Evolutionary conservation across 2,797 vertebrate species (phyloP).

Genomic region (Myoxocephalus aenaeus): DNA sequence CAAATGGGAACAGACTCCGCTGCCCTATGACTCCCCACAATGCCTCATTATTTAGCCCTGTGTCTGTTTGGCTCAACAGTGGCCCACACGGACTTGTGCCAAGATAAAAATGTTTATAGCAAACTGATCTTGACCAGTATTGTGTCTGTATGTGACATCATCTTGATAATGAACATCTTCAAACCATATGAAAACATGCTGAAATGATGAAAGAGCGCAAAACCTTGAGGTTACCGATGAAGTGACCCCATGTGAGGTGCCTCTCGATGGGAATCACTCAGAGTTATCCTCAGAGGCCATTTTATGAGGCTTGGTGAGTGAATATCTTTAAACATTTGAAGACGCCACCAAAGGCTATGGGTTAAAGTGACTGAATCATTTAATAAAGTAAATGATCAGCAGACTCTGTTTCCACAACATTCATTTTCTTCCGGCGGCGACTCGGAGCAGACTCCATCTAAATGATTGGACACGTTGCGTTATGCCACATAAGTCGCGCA

Average conservation of each 20-base stretch:
- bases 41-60: constrained; percentile 43
- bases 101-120: constrained; percentile 3
- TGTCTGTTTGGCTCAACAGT: constrained; percentile 25
- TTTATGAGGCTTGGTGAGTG: background rate
- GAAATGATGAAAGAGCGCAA: background rate
- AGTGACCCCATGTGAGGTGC: background rate
- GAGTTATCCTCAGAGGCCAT: background rate
- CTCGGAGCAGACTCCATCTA: background rate
- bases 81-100: background rate
- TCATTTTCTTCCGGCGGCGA: background rate
- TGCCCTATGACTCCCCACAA: constrained; percentile 28
- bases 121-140: constrained; percentile 16
- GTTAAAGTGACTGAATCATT: background rate
- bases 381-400: background rate
- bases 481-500: constrained; percentile 11
- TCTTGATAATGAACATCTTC: constrained; percentile 28
- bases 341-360: background rate
- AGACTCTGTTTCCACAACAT: background rate
- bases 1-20: constrained; percentile 50
- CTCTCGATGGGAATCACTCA: background rate
- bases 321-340: background rate
- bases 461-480: background rate
- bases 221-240: background rate
- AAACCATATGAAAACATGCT: constrained; percentile 4
- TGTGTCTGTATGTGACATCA: constrained; percentile 24